These are phyloP conservation scores for Lethenteron reissneri DNA, from an alignment of 2,113 vertebrate genomes.

Conservation along the genomic window DNA sequence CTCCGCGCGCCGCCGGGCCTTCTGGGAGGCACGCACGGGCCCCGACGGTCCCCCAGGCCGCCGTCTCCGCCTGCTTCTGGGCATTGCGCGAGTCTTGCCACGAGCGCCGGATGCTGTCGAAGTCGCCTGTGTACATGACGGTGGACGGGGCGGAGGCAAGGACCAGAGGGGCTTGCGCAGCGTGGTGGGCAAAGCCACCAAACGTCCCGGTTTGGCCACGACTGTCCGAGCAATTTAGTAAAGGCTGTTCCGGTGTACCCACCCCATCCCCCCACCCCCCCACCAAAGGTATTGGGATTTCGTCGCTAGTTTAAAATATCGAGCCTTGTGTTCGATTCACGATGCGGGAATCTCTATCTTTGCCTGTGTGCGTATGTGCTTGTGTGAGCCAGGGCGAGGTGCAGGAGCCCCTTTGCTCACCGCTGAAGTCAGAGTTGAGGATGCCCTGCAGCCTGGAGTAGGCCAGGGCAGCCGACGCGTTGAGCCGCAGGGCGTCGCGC, in stretches of 20 bases:
- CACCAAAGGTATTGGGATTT: neutral
- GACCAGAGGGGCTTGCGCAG: slow-evolving; percentile 6
- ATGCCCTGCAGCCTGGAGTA: no score
- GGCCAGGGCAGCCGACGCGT: no score
- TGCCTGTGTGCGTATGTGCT: no score
- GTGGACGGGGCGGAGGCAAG: neutral
- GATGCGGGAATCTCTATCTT: no score
- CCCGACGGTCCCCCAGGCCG: slow-evolving; percentile 19
- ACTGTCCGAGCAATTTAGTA: no score
- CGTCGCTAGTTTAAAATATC: no score
- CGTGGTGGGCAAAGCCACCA: slow-evolving; percentile 8
- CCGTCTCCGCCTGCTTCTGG: slow-evolving; percentile 16
- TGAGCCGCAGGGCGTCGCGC: no score
- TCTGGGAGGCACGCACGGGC: slow-evolving; percentile 21
- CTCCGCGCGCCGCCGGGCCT: slow-evolving; percentile 11
- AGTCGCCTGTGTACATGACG: slow-evolving; percentile 25
- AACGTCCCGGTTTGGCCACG: no score
- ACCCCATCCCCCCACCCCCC: neutral
- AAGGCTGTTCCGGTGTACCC: slow-evolving; percentile 9
- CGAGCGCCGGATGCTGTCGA: slow-evolving; percentile 25
- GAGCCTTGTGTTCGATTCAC: no score
- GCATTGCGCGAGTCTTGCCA: slow-evolving; percentile 23
- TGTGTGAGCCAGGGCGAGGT: no score
- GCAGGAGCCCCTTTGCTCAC: no score
- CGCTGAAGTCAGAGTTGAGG: no score